Conservation (phyloP, 2,113 vertebrate genomes). For the Labrus mixtus region DNA sequence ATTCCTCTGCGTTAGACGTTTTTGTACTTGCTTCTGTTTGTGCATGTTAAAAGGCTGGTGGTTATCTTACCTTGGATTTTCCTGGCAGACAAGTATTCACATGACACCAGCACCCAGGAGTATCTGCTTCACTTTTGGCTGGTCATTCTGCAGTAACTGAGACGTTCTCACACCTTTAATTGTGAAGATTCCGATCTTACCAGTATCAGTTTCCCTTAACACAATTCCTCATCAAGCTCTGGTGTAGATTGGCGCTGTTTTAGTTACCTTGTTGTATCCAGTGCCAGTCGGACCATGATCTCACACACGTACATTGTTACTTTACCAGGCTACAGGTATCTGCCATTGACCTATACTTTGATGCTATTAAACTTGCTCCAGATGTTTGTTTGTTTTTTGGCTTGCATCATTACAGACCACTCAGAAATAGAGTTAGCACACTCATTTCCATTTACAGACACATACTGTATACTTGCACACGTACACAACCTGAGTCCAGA, state of each 20-base stretch:
- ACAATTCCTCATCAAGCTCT: conserved; percentile 11
- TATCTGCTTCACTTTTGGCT: conserved; percentile 21
- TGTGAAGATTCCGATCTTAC: conserved; percentile 39
- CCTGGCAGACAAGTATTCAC: conserved; percentile 31
- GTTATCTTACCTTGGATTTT: conserved; percentile 7
- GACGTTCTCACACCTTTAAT: conserved; percentile 8
- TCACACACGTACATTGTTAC: not conserved
- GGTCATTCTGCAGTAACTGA: conserved; percentile 53
- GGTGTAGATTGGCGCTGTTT: conserved; percentile 42
- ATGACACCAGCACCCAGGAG: conserved; percentile 42
- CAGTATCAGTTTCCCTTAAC: conserved; percentile 56
- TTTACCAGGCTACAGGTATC: conserved; percentile 19
- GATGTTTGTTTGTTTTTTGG: conserved; percentile 27
- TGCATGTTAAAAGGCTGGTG: too few species aligned
- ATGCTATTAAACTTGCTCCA: conserved; percentile 25
- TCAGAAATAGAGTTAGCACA: conserved; percentile 39
- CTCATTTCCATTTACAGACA: conserved; percentile 37
- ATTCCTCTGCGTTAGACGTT: not conserved
- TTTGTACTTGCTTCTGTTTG: not conserved
- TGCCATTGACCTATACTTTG: conserved; percentile 59
- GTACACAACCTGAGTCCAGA: conserved; percentile 45
- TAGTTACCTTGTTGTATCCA: conserved; percentile 26
- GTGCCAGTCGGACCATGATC: conserved; percentile 1
- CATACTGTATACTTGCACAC: not conserved
- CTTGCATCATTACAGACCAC: conserved; percentile 39